Conservation (phyloP, 2,888 invertebrate genomes). For the Ferdinandea cuprea region DNA sequence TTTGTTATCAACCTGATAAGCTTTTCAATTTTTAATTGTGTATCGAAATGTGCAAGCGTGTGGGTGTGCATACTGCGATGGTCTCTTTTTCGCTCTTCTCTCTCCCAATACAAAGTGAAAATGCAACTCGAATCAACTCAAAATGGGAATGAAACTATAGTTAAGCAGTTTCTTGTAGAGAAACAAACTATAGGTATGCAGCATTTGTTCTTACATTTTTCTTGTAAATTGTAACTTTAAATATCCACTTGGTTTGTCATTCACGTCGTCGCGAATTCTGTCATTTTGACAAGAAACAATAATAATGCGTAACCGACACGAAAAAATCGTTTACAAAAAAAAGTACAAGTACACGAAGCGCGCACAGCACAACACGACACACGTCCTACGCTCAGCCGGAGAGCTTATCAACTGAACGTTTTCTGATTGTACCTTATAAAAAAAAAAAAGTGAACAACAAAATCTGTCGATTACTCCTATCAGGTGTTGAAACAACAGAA, state of each 20-base stretch:
- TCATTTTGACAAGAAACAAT: constrained; percentile 17
- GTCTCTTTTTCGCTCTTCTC: constrained; percentile 7
- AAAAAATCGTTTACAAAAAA: background rate
- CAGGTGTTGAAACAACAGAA: constrained; percentile 40
- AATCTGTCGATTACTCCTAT: constrained; percentile 60
- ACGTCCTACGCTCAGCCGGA: constrained; percentile 64
- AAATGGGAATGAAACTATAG: constrained; percentile 11
- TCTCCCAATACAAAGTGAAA: constrained; percentile 26
- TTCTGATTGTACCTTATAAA: constrained; percentile 59
- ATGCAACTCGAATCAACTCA: constrained; percentile 28
- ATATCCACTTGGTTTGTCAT: background rate
- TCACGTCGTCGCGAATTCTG: background rate
- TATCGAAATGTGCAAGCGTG: background rate
- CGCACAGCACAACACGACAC: constrained; percentile 36
- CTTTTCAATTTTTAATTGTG: constrained; percentile 46
- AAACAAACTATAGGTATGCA: constrained; percentile 10
- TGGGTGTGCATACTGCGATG: constrained; percentile 17
- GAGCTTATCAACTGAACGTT: constrained; percentile 71
- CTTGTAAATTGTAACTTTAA: constrained; percentile 1
- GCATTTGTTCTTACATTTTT: constrained; percentile 56
- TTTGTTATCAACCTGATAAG: constrained; percentile 61
- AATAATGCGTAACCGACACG: background rate
- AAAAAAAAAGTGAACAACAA: constrained; percentile 59
- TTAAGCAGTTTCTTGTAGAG: background rate
- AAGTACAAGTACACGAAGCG: constrained; percentile 21